phyloP scores from a whole-genome alignment of 2,888 invertebrate species.

The Oligia strigilis region DNA sequence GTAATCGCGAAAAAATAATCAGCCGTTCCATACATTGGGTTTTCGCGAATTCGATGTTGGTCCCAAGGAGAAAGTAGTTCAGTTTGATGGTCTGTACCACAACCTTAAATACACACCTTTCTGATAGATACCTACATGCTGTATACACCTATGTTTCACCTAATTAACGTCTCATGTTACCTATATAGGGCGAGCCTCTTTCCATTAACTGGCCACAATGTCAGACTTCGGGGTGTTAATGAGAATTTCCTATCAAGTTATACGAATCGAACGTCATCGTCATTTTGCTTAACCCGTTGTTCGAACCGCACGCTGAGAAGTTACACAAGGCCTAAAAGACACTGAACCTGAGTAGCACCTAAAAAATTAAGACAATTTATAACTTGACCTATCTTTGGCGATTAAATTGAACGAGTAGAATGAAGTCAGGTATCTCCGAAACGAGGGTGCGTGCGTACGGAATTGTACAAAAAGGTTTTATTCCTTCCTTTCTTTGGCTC shows the following conservation, averaged over 20 bases:
- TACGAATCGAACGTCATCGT: background rate
- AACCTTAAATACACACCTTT: background rate
- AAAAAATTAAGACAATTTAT: slow-evolving; percentile 35
- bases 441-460: slow-evolving; percentile 49
- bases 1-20: background rate
- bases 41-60: background rate
- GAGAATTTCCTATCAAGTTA: background rate
- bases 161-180: background rate
- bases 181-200: background rate
- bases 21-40: background rate
- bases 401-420: slow-evolving; percentile 51
- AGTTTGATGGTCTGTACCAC: background rate
- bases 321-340: background rate
- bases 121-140: background rate
- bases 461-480: slow-evolving; percentile 58
- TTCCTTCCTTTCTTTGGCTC: slow-evolving; percentile 46
- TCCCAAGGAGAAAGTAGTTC: background rate
- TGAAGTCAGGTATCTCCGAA: slow-evolving; percentile 54
- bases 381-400: slow-evolving; percentile 37
- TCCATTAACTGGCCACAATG: background rate
- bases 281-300: background rate
- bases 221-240: no score
- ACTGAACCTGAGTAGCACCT: background rate
- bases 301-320: background rate
- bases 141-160: background rate